Base-by-base conservation (phyloP, 2,113 vertebrate species). In the Mesoclemmys tuberculata region DNA sequence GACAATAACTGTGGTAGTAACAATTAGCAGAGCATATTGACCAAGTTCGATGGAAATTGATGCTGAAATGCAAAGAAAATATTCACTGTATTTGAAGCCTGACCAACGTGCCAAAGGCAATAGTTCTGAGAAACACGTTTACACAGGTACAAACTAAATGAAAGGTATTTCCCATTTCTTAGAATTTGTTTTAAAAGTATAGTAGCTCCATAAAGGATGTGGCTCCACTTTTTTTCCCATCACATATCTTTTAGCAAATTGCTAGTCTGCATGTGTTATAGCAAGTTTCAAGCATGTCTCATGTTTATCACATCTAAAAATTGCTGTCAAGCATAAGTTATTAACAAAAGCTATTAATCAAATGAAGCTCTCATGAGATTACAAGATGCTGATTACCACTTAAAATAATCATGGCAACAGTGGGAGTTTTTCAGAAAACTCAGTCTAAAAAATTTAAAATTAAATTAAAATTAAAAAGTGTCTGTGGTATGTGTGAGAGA, bases 291-390 rank as follows among this genome's bases (percentile, higher is more conserved):
- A 93, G 86, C 38, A 1, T 89, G 61, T 74, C 85, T 89, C 90
- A 88, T 78, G 74, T 41, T 94, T 83, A 92, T 52, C 48, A 64
- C 77, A 91, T 71, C 92, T 89, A 94, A 88, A 95, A 87, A 93
- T 0, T 78, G 90, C 79, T 93, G 16, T 38, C 93, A 88, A 44
- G 46, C 61, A 55, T 68, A 88, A 93, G 71, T 83, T 94, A 95
- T 87, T 93, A 94, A 82, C 84, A 80, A 88, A 92, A 92, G 49
- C 80, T 91, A 79, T 85, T 83, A 3, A 0, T 80, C 85, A 94
- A 94, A 94, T 55, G 49, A 93, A 35, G 68, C 38, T 83, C 81
- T 95, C 89, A 6, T 38, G 90, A 87, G 80, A 94, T 38, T 44
- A 41, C 35, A 90, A 80, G 82, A 77, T 77, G 38, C 71, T 41